These are phyloP conservation scores for Fukomys damarensis DNA, from an alignment of 2,113 vertebrate genomes.

Conservation along the genomic window DNA sequence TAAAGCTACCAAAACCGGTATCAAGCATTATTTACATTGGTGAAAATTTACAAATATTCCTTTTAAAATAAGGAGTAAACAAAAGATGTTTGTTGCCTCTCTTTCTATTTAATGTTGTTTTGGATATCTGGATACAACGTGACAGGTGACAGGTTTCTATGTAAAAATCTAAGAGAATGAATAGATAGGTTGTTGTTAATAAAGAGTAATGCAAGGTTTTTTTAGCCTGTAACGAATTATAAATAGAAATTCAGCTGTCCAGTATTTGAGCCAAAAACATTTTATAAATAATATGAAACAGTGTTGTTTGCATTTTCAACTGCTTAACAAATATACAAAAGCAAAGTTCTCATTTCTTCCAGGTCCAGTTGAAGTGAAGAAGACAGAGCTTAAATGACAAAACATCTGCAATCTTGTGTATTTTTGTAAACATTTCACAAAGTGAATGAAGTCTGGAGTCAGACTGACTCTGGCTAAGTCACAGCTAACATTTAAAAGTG, in stretches of 20 bases:
- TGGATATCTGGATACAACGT: neutral
- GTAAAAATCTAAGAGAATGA: neutral
- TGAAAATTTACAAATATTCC: neutral
- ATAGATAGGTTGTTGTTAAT: neutral
- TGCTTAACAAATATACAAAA: conserved; percentile 58
- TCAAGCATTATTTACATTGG: neutral
- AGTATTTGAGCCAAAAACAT: conserved; percentile 45
- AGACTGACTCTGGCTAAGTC: conserved; percentile 4
- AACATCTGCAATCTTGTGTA: conserved; percentile 34
- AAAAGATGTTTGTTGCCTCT: neutral
- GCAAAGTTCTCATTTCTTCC: conserved; percentile 49
- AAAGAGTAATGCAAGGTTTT: neutral
- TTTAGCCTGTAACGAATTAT: conserved; percentile 22
- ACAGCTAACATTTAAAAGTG: neutral
- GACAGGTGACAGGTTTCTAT: neutral
- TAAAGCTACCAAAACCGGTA: neutral
- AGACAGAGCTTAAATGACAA: neutral
- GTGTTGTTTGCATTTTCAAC: conserved; percentile 34
- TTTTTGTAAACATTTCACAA: conserved; percentile 50
- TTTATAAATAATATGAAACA: conserved; percentile 50
- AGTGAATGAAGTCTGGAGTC: neutral
- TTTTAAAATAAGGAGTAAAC: conserved; percentile 1
- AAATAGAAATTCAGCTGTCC: conserved; percentile 44
- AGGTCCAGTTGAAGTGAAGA: conserved; percentile 55
- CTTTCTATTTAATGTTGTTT: neutral